Percentiles rank a stretch among this genome's conserved stretches.
Conservation (phyloP, 2,888 invertebrate genomes). For the Ptychoptera contaminata region DNA sequence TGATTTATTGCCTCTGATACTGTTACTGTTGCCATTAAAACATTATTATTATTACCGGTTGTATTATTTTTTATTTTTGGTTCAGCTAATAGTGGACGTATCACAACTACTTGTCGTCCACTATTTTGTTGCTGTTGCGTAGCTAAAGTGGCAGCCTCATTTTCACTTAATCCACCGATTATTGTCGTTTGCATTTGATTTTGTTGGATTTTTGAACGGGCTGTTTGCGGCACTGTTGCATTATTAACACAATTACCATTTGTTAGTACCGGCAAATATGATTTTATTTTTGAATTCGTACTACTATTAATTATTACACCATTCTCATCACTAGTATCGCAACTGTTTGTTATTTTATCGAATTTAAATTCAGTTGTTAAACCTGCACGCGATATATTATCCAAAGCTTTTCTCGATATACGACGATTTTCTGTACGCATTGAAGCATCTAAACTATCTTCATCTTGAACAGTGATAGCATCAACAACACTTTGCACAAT, state of each 20-base stretch:
- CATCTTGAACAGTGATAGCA: conserved; percentile 12
- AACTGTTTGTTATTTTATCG: conserved; percentile 8
- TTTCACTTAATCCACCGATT: neutral
- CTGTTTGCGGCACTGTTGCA: neutral
- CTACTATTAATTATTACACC: conserved; percentile 15
- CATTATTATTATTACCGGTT: neutral
- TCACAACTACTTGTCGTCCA: conserved; percentile 35
- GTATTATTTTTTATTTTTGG: conserved; percentile 5
- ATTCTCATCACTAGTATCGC: neutral
- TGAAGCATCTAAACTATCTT: conserved; percentile 17
- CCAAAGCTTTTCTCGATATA: conserved; percentile 40
- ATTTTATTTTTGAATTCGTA: conserved; percentile 11
- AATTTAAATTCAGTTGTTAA: conserved; percentile 39
- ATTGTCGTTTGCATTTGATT: conserved; percentile 12
- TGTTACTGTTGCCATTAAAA: neutral
- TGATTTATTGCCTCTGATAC: conserved; percentile 10
- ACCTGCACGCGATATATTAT: conserved; percentile 53
- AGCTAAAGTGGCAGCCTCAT: conserved; percentile 18
- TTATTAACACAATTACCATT: neutral
- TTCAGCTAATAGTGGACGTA: conserved; percentile 30
- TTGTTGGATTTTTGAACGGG: neutral
- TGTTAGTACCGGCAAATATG: conserved; percentile 21
- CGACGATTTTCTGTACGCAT: conserved; percentile 21
- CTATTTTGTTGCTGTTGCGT: conserved; percentile 6
- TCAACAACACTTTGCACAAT: conserved; percentile 7